Evolutionary conservation across 2,888 invertebrate genomes (phyloP).

Genomic region (Digitonthophagus gazella): DNA sequence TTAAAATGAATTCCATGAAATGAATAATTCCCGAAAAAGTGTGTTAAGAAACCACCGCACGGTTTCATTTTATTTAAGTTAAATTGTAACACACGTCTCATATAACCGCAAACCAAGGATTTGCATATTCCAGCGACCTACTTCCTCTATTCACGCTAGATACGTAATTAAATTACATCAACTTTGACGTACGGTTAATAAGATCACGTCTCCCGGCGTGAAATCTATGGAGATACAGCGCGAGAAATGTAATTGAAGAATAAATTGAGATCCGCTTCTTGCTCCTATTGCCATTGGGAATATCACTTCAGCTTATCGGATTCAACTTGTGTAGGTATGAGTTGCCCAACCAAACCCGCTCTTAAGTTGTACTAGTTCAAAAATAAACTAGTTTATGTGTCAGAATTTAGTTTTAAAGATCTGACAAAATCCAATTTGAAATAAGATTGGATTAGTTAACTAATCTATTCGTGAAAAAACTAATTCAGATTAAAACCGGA

Average conservation of each 20-base stretch:
- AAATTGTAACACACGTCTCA: constrained; percentile 8
- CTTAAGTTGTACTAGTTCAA: too few relatives aligned
- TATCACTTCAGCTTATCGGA: too few relatives aligned
- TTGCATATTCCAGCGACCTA: constrained; percentile 5
- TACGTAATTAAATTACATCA: constrained; percentile 16
- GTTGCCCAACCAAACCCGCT: too few relatives aligned
- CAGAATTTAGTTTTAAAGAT: too few relatives aligned
- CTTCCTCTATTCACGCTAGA: constrained; percentile 7
- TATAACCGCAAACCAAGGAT: not conserved
- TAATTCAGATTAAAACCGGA: too few relatives aligned
- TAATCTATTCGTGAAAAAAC: too few relatives aligned
- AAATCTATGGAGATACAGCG: not conserved
- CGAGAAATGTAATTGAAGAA: not conserved
- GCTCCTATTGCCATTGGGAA: not conserved
- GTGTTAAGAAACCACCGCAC: not conserved
- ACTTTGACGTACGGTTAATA: constrained; percentile 6
- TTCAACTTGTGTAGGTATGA: too few relatives aligned
- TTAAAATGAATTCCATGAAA: too few relatives aligned
- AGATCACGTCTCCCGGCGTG: not conserved
- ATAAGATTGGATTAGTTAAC: too few relatives aligned
- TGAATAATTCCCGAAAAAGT: not conserved
- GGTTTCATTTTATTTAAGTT: not conserved
- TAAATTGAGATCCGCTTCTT: not conserved
- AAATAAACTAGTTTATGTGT: too few relatives aligned
- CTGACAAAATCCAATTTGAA: too few relatives aligned